Base-by-base conservation (phyloP, 2,888 invertebrate genomes). In the Anagyrus pseudococci region DNA sequence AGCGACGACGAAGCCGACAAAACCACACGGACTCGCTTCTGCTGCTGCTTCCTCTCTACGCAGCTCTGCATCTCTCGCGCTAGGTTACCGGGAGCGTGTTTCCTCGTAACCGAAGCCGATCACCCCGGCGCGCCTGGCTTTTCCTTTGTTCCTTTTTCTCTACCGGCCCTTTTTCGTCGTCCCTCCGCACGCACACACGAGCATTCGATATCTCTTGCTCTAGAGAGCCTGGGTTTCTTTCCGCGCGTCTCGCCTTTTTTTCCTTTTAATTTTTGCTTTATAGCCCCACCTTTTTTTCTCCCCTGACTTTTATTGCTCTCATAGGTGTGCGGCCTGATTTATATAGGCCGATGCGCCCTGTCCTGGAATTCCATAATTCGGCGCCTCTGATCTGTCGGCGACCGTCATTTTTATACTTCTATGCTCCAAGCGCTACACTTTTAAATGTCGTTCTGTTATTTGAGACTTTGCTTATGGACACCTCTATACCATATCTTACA, bases 21-120 rank as follows among this genome's bases (percentile, higher is more conserved):
- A 66, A 62, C 66, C 63, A 63, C 66, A 58, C 57, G 46, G 49
- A 10, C 65, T 62, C 64, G 57, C 66, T 55, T 29, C 10, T 7
- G 29, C 29, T 7, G 4, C 29, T 29, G 29, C 29, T 10, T 29
- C 29, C 29, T 29, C 29, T 29, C 10, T 10, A 10, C 29, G 4
- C 40, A 4, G 47, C 47, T n/a, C n/a, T 19, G 25, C 19, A 22
- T 13, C 25, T 8, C 19, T 22, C 8, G 22, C 22, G 19, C 19
- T 19, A 44, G 7, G 13, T 15, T n/a, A n/a, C 26, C 13, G 49
- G 10, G 58, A 63, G 62, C 66, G 62, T 66, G 66, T 66, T 63
- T 66, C 66, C 63, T 60, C 58, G 63, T 63, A 66, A 66, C 66
- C 66, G 54, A 63, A 66, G 48, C 62, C 62, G 66, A 66, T 66